Conservation (phyloP, 2,113 vertebrate genomes). For the Menidia beryllina region DNA sequence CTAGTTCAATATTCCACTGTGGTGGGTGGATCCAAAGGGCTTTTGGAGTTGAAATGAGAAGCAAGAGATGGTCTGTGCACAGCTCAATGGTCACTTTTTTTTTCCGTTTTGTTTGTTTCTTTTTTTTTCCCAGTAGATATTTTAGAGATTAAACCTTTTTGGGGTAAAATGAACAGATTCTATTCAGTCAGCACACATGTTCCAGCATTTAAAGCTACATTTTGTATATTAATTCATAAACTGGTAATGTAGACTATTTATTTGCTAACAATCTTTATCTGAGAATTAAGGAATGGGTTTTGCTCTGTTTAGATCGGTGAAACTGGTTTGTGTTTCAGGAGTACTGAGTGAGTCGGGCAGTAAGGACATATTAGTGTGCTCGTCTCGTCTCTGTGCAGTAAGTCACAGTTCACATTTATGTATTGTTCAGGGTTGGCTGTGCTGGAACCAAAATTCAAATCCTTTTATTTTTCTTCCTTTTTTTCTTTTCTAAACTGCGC, state of each 20-base stretch:
- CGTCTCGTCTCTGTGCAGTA: background rate
- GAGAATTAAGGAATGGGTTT: background rate
- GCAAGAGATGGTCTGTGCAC: constrained; percentile 23
- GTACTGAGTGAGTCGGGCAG: too few species aligned
- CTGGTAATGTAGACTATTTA: too few species aligned
- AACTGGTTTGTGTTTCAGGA: too few species aligned
- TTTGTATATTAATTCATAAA: too few species aligned
- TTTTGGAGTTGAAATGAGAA: constrained; percentile 51
- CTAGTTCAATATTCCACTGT: constrained; percentile 46
- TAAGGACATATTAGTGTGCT: constrained; percentile 22
- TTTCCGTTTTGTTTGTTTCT: too few species aligned
- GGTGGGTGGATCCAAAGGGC: constrained; percentile 45
- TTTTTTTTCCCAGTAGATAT: too few species aligned
- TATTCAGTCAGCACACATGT: too few species aligned
- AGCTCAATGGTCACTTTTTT: constrained; percentile 21
- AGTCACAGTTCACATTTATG: constrained; percentile 22
- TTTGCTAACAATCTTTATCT: too few species aligned
- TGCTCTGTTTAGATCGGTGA: background rate
- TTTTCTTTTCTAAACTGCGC: constrained; percentile 15
- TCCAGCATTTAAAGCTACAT: too few species aligned
- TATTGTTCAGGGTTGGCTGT: constrained; percentile 2
- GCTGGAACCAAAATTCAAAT: constrained; percentile 29
- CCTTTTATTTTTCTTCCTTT: background rate
- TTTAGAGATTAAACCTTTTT: too few species aligned
- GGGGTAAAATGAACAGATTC: too few species aligned